A percentile compares a stretch with the other conserved stretches of the same genome.
Conservation (phyloP, 2,888 invertebrate genomes). For the Standfussiana lucernea region DNA sequence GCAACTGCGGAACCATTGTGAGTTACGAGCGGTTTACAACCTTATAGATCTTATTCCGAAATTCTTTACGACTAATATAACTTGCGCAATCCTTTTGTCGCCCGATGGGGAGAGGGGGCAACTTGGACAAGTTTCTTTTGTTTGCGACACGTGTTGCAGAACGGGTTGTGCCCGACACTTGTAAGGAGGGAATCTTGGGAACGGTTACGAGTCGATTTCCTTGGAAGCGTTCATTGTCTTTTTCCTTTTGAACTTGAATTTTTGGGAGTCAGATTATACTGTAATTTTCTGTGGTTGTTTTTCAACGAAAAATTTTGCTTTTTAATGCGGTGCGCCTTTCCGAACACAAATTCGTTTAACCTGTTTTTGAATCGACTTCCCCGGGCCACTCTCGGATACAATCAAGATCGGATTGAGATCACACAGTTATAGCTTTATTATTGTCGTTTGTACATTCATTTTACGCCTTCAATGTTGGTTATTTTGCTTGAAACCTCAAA, state of each 20-base stretch:
- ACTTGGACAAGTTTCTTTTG: constrained; percentile 87
- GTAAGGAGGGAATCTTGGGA: constrained; percentile 82
- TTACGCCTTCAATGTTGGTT: constrained; percentile 63
- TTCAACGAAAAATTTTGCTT: constrained; percentile 71
- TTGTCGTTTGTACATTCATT: constrained; percentile 64
- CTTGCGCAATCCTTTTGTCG: constrained; percentile 90
- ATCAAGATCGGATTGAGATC: constrained; percentile 75
- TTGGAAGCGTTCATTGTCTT: constrained; percentile 76
- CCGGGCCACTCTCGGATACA: constrained; percentile 68
- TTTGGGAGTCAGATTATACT: constrained; percentile 76
- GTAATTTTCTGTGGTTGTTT: constrained; percentile 74
- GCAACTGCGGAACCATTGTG: constrained; percentile 89
- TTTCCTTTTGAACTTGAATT: constrained; percentile 75
- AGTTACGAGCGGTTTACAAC: constrained; percentile 88
- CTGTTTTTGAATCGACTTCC: constrained; percentile 70
- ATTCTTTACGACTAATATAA: constrained; percentile 90
- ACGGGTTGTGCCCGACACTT: constrained; percentile 89
- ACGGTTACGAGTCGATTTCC: constrained; percentile 81
- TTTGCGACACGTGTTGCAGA: constrained; percentile 89
- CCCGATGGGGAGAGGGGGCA: constrained; percentile 76
- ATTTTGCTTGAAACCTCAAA: constrained; percentile 65
- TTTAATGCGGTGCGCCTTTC: constrained; percentile 69
- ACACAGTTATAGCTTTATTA: constrained; percentile 74
- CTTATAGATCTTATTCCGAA: constrained; percentile 89
- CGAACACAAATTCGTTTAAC: constrained; percentile 68